Evolutionary conservation across 2,113 vertebrate genomes (phyloP).

Genomic region (Sciurus niger): DNA sequence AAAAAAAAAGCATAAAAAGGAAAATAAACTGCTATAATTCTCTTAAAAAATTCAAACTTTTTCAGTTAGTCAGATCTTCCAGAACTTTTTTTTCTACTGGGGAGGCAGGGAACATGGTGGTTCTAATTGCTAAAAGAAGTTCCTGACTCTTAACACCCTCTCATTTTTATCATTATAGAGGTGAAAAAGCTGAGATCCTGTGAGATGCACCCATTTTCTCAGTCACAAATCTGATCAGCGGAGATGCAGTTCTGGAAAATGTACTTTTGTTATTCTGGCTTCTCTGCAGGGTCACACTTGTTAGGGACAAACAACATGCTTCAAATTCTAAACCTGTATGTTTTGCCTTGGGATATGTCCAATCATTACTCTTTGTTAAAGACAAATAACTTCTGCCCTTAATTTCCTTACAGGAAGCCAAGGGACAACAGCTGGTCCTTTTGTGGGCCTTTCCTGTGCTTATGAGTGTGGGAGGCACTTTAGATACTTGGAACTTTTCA

Average conservation of each 20-base stretch:
- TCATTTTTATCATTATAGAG: background rate
- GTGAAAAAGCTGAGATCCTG: background rate
- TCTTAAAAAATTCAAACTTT: background rate
- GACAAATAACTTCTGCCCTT: background rate
- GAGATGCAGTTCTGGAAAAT: background rate
- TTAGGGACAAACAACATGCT: background rate
- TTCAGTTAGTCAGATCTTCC: background rate
- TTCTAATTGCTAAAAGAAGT: background rate
- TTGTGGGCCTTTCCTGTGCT: background rate
- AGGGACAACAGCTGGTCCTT: background rate
- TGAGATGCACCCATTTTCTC: background rate
- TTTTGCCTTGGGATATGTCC: background rate
- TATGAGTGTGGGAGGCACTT: background rate
- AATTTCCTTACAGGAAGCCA: slow-evolving; percentile 48
- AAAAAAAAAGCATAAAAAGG: background rate
- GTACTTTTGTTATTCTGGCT: background rate
- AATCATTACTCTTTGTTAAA: slow-evolving; percentile 15
- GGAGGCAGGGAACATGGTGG: background rate
- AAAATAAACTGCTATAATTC: background rate
- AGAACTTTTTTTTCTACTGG: background rate
- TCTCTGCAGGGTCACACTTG: background rate
- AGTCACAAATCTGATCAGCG: background rate
- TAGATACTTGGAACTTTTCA: slow-evolving; percentile 11
- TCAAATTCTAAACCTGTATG: background rate
- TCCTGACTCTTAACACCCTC: background rate